Evolutionary conservation across 92 coral and sea anemone genomes (phyloP), one percentile per base, ranked within the genome.

Genomic region (Phymanthus crucifer): DNA sequence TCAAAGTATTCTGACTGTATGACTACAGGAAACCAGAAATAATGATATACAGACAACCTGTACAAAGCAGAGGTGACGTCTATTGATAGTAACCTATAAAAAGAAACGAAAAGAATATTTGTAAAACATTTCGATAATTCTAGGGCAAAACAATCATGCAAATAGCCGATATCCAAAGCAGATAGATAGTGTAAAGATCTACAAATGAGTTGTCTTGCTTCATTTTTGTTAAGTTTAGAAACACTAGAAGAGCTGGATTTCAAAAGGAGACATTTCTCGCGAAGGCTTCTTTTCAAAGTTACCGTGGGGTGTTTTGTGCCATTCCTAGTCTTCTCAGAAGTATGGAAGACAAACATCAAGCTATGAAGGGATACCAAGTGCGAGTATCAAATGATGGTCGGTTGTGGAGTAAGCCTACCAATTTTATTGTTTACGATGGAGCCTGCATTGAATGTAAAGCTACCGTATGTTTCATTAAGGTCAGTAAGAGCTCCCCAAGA

Each of bases 381-480:
- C 91, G 92, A 67, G 93, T 92, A 67, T 83, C 95, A n/a, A 95
- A 92, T 77, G 92, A 92, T 66, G 98, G 95, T 7, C 78, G 80
- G 1, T 48, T 90, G 66, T 95, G 98, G 98, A 95, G 97, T 27
- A 91, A 88, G 24, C 79, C 95, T 12, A 66, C 87, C 45, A 77
- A 87, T 40, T 84, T 84, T 45, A 43, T 89, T 16, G 75, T 72
- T 71, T 83, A 88, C 61, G 91, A 95, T 83, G 86, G 98, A 33
- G 68, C 77, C 75, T 95, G 98, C 78, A 70, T 90, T 56, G 36
- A 75, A 52, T 95, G 98, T 72, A 78, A 77, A 38, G 65, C 84
- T 32, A 84, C 57, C 38, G 32, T 40, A n/a, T 95, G 97, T 70
- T 29, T 80, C 32, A 87, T 89, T 76, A 92, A 95, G 95, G 98